phyloP scores from a whole-genome alignment of 2,888 invertebrate genomes.

The Crepidodera aurea region DNA sequence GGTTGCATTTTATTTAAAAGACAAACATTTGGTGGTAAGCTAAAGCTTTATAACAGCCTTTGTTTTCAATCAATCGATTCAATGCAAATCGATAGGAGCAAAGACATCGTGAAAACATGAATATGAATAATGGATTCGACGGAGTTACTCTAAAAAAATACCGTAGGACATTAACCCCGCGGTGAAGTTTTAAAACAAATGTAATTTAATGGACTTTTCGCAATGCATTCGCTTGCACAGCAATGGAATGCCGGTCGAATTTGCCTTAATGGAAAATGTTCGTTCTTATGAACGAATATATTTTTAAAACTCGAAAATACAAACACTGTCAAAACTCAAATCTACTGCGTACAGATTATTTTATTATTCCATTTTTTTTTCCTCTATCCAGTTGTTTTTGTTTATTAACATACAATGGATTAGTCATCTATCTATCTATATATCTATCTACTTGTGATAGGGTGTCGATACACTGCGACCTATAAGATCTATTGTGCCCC shows the following conservation, averaged over 20 bases:
- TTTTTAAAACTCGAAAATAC: slow-evolving; percentile 11
- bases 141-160: slow-evolving; percentile 19
- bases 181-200: slow-evolving; percentile 8
- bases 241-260: not conserved
- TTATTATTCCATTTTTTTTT: no score
- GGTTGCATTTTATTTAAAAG: not conserved
- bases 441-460: no score
- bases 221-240: not conserved
- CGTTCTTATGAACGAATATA: not conserved
- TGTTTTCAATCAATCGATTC: slow-evolving; percentile 12
- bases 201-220: slow-evolving; percentile 2
- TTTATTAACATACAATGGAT: no score
- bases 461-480: no score
- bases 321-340: no score
- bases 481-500: no score
- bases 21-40: not conserved
- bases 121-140: slow-evolving; percentile 24
- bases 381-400: no score
- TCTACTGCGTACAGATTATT: no score
- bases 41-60: not conserved
- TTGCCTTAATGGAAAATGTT: no score
- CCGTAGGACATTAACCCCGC: slow-evolving; percentile 11
- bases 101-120: slow-evolving; percentile 22
- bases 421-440: no score
- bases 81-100: slow-evolving; percentile 23